Conservation (phyloP, 30 jellyfish, hydroid and myxozoan genomes). For the Rhopilema esculentum region DNA sequence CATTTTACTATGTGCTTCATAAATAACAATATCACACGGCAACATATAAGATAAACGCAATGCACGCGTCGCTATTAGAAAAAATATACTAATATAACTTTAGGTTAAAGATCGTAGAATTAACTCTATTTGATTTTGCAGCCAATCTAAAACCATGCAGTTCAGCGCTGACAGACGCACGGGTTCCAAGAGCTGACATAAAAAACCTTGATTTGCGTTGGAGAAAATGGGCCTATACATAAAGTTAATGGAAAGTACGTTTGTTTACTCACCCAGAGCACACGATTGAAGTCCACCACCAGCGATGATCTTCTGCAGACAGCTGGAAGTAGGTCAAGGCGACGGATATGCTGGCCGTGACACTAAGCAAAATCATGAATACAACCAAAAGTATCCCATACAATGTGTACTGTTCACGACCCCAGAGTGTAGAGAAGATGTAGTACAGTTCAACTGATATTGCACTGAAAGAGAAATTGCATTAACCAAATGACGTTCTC, state of each 20-base stretch:
- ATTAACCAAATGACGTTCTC: neutral
- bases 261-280: constrained; percentile 81
- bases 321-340: constrained; percentile 93
- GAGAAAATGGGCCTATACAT: neutral
- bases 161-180: too few species aligned
- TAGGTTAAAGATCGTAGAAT: too few species aligned
- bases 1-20: too few species aligned
- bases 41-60: too few species aligned
- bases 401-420: constrained; percentile 90
- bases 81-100: too few species aligned
- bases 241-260: neutral
- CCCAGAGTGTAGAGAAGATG: constrained; percentile 94
- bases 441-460: constrained; percentile 90
- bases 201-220: too few species aligned
- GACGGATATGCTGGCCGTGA: constrained; percentile 90
- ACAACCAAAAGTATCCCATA: constrained; percentile 87
- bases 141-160: too few species aligned
- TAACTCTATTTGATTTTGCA: too few species aligned
- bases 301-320: constrained; percentile 94
- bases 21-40: too few species aligned
- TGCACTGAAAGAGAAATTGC: constrained; percentile 60
- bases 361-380: constrained; percentile 86
- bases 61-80: too few species aligned
- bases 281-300: constrained; percentile 96
- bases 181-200: too few species aligned